These are phyloP conservation scores for Polydrusus cervinus DNA, from an alignment of 2,888 invertebrate genomes.

Conservation along the genomic window DNA sequence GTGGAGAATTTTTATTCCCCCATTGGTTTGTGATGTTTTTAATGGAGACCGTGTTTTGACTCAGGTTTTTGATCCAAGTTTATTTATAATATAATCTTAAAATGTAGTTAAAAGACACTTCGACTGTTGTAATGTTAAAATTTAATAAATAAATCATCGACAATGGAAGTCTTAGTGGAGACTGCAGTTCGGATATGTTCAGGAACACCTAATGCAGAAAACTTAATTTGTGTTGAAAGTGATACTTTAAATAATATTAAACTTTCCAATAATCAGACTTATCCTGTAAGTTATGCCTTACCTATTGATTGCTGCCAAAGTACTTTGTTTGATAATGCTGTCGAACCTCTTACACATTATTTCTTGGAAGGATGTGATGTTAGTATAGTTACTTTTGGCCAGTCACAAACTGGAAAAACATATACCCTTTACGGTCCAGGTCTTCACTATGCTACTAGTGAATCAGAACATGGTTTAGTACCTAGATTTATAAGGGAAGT, in stretches of 20 bases:
- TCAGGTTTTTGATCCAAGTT: background rate
- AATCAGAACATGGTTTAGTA: constrained; percentile 82
- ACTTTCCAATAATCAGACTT: constrained; percentile 76
- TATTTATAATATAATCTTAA: background rate
- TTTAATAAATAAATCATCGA: background rate
- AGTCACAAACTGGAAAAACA: constrained; percentile 79
- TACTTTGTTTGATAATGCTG: constrained; percentile 78
- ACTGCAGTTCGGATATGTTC: constrained; percentile 81
- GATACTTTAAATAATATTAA: constrained; percentile 76
- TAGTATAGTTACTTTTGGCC: constrained; percentile 82
- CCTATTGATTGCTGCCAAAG: constrained; percentile 78
- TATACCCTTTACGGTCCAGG: constrained; percentile 84
- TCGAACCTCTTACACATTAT: constrained; percentile 79
- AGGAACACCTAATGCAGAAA: constrained; percentile 72
- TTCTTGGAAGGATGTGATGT: constrained; percentile 84
- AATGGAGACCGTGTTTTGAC: too few relatives aligned
- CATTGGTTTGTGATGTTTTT: too few relatives aligned
- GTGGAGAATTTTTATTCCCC: too few relatives aligned
- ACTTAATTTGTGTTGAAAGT: constrained; percentile 76
- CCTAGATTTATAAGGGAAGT: constrained; percentile 83
- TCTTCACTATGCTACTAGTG: constrained; percentile 76
- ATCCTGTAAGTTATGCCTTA: constrained; percentile 74
- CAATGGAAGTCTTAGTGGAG: constrained; percentile 83
- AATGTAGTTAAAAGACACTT: too few relatives aligned
- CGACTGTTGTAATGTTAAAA: constrained; percentile 7